Evolutionary conservation across 2,113 vertebrate genomes (phyloP), one percentile per base, ranked within the genome.

Genomic region (Elephas maximus): DNA sequence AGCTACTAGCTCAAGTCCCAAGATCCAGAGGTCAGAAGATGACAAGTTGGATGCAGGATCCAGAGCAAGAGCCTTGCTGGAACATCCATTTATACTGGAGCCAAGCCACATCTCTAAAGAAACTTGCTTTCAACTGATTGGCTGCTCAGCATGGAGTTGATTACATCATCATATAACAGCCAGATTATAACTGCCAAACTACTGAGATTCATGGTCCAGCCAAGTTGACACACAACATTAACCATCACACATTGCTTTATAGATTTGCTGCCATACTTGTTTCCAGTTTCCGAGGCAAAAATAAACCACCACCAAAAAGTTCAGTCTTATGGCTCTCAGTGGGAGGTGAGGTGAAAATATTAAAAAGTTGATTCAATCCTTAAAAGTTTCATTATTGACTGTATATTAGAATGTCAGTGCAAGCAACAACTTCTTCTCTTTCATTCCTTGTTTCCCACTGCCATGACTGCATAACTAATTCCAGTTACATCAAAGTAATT

Each of bases 211-310:
- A 57, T 57, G 11, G 53, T 14, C 53, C 53, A 57, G 53, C 53
- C 53, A 57, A 17, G 11, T 17, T 10, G 53, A 57, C 53, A 57
- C 4, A 57, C 53, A 57, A 57, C 11, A 10, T 57, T 57, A 57
- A 12, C 53, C 53, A 57, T 57, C 53, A 12, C 53, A 57, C 53
- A 57, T 71, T 62, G 24, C n/a, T 95, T 88, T 73, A 3, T 79
- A n/a, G 82, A 23, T 79, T 82, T 92, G 63, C 21, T 28, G 44
- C 24, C 67, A 48, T 30, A 37, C 73, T 92, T 69, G 45, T 81
- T 93, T 96, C 89, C 26, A 91, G 12, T 93, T 93, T 62, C 76
- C 44, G 30, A 62, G 28, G 48, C 45, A 92, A 96, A 94, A 96
- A 93, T 77, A 92, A 95, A 81, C 18, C 92, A 79, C 33, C 12